phyloP scores from a whole-genome alignment of 2,888 invertebrate species.

The Camptogramma bilineatum region DNA sequence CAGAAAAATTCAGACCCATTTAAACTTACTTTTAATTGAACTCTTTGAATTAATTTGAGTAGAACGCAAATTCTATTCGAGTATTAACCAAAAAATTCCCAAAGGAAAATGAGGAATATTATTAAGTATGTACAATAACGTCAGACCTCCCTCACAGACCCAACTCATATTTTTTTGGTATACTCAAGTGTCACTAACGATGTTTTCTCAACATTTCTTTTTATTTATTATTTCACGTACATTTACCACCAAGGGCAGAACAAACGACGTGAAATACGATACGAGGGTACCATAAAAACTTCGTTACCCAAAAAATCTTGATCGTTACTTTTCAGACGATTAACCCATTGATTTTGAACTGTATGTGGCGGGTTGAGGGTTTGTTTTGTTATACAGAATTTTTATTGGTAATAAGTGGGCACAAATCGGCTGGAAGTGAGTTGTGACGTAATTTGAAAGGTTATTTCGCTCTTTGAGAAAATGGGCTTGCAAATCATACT shows the following conservation, averaged over 20 bases:
- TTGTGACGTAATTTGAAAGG: conserved; percentile 22
- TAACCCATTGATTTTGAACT: conserved; percentile 20
- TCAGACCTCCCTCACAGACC: conserved; percentile 3
- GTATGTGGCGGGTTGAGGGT: conserved; percentile 10
- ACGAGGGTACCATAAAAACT: conserved; percentile 40
- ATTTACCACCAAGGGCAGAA: conserved; percentile 32
- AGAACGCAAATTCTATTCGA: too few species aligned
- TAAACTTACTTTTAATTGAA: too few species aligned
- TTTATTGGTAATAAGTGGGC: conserved; percentile 37
- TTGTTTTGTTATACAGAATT: conserved; percentile 7
- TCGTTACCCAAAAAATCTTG: conserved; percentile 40
- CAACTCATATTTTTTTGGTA: not conserved
- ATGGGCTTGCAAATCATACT: not conserved
- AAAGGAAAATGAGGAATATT: not conserved
- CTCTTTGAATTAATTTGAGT: too few species aligned
- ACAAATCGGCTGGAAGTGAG: conserved; percentile 33
- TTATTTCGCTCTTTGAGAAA: conserved; percentile 4
- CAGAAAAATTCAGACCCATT: too few species aligned
- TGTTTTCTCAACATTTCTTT: conserved; percentile 19
- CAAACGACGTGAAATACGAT: conserved; percentile 32
- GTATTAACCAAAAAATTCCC: not conserved
- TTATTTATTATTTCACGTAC: conserved; percentile 29
- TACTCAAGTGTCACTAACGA: conserved; percentile 18
- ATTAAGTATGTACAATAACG: not conserved
- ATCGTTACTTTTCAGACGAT: conserved; percentile 26